phyloP scores from a whole-genome alignment of 64 coral and sea anemone species.

The Stichodactyla mertensii region DNA sequence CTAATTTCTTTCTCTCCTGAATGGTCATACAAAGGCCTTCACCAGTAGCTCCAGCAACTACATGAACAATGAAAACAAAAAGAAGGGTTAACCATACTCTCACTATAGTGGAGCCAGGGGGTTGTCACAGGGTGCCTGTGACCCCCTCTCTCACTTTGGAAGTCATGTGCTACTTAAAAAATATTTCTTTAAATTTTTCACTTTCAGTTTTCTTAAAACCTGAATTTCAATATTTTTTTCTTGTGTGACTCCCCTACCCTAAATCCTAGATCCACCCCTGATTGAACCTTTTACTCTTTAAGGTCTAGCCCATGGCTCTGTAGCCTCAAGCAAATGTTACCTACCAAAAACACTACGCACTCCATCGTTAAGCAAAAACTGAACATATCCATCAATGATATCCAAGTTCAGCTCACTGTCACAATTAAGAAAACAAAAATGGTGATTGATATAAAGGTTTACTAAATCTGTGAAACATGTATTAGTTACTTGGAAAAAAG shows the following conservation, averaged over 20 bases:
- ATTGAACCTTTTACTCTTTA: no score
- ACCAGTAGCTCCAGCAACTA: conserved; percentile 13
- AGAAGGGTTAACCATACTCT: not conserved
- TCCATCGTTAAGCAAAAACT: not conserved
- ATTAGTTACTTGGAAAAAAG: not conserved
- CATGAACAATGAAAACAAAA: not conserved
- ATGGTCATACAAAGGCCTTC: conserved; percentile 15
- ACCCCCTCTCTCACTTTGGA: no score
- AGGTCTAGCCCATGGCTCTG: not conserved
- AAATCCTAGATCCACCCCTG: no score
- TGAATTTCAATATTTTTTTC: no score
- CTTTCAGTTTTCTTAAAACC: no score
- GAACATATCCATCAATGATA: conserved; percentile 6
- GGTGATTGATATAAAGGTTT: not conserved
- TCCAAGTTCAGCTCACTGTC: conserved; percentile 12
- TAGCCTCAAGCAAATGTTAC: not conserved
- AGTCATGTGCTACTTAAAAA: no score
- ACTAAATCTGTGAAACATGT: not conserved
- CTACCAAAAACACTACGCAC: not conserved
- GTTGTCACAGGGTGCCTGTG: no score
- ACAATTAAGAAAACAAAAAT: not conserved
- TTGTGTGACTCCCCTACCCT: no score
- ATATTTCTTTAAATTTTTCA: no score
- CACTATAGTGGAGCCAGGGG: no score
- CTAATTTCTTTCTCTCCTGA: conserved; percentile 4